These are phyloP conservation scores for Hemithea aestivaria DNA, from an alignment of 2,888 invertebrate genomes.

Conservation along the genomic window DNA sequence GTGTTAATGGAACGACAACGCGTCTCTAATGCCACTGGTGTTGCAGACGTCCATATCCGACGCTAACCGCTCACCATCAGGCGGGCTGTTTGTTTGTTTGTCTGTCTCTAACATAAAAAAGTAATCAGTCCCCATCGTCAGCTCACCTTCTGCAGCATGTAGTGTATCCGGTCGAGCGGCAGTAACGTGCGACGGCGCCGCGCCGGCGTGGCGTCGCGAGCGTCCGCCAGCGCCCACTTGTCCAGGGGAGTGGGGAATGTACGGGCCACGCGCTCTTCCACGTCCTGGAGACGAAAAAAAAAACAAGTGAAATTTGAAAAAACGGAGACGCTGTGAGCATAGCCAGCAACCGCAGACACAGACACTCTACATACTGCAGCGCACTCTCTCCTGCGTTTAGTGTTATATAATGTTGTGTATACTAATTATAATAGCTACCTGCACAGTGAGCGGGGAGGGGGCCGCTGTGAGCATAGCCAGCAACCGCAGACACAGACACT, in stretches of 20 bases:
- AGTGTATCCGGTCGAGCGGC: constrained; percentile 94
- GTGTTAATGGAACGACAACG: too few species aligned
- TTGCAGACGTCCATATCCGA: too few species aligned
- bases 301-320: constrained; percentile 87
- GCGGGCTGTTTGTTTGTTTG: too few species aligned
- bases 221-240: constrained; percentile 95
- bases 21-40: too few species aligned
- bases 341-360: constrained; percentile 92
- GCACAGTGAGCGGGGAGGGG: too few species aligned
- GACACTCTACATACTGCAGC: constrained; percentile 93
- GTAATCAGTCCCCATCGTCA: too few species aligned
- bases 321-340: constrained; percentile 92
- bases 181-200: constrained; percentile 86
- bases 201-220: constrained; percentile 89
- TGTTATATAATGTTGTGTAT: too few species aligned
- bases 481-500: constrained; percentile 92
- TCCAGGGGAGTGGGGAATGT: constrained; percentile 98
- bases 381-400: constrained; percentile 96
- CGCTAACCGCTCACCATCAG: too few species aligned
- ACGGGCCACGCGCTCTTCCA: constrained; percentile 94
- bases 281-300: constrained; percentile 81
- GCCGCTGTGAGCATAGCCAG: constrained; percentile 92
- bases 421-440: too few species aligned
- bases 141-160: constrained; percentile 82
- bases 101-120: too few species aligned